Conservation (phyloP, 2,797 vertebrate genomes). For the Malurus splendens region DNA sequence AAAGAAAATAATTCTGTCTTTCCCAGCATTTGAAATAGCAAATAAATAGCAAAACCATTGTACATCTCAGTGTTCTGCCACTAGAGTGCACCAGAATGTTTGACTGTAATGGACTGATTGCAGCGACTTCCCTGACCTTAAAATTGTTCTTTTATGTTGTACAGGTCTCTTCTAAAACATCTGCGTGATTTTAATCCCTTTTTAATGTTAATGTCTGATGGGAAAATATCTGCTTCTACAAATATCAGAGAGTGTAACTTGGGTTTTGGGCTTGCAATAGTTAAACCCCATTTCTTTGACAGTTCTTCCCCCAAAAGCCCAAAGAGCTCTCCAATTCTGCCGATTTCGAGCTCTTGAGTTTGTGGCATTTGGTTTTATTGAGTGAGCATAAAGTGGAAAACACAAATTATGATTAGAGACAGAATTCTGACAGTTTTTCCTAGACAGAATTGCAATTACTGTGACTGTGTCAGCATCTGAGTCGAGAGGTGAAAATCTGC, state of each 20-base stretch:
- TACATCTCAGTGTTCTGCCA: constrained; percentile 40
- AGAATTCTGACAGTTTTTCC: neutral
- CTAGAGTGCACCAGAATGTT: constrained; percentile 76
- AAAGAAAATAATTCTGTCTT: neutral
- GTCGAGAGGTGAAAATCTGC: neutral
- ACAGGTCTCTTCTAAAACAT: neutral
- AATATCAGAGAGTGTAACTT: neutral
- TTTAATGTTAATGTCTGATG: neutral
- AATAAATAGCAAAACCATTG: too few relatives aligned
- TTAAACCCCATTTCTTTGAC: neutral
- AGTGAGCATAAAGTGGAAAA: neutral
- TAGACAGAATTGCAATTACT: neutral
- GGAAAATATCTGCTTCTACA: neutral
- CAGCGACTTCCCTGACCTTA: neutral
- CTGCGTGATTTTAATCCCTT: neutral
- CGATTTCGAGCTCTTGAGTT: neutral
- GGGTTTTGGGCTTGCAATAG: neutral
- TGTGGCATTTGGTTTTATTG: neutral
- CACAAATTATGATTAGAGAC: neutral
- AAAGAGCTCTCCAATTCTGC: neutral
- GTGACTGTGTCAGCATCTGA: rapidly evolving
- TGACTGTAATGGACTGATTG: neutral
- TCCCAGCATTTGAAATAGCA: neutral
- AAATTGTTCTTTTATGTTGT: neutral
- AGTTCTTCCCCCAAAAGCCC: neutral